Evolutionary conservation across 2,888 invertebrate species (phyloP), one percentile per base, ranked within the genome.

Genomic region (Coelinius sp.): DNA sequence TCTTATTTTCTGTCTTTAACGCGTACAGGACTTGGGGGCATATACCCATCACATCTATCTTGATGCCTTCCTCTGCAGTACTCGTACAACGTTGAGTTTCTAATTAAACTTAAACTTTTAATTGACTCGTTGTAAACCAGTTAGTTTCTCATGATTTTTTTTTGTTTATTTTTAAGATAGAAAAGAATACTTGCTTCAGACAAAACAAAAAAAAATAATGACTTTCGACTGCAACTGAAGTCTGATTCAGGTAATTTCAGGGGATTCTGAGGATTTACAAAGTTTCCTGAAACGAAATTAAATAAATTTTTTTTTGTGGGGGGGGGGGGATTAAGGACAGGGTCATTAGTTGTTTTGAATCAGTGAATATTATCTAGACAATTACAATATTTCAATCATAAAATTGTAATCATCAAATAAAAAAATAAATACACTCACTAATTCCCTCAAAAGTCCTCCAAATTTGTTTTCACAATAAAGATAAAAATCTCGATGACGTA

Each of bases 101-200:
- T 86, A 86, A 86, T 86, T 86, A 86, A 86, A 86, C 86, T 85
- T 82, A 77, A 86, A 86, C 85, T 86, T 86, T 86, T 86, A 86
- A 86, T 86, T 86, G 86, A 86, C 85, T 86, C 84, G 83, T 85
- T 85, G 82, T 80, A 80, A 82, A 82, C 80, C 78, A 82, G 83
- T 84, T 83, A 78, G 78, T 63, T 63, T 41, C 24, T 14, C 22
- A 41, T 44, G 20, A 31, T 68, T 25, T 67, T 53, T n/a, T 17
- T 27, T 52, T 56, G 41, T 68, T 44, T 41, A 53, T 53, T 56
- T 24, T 17, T 68, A 25, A 14, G 27, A 6, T 14, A 27, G 25
- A 12, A 17, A 25, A 27, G 27, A 27, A 56, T 27, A 27, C 56
- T 56, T n/a, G n/a, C n/a, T n/a, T n/a, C n/a, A n/a, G 27, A 56